A percentile compares a stretch with the other conserved stretches of the same genome.
Evolutionary conservation across 2,888 invertebrate species (phyloP).

Genomic region (Boloria selene): DNA sequence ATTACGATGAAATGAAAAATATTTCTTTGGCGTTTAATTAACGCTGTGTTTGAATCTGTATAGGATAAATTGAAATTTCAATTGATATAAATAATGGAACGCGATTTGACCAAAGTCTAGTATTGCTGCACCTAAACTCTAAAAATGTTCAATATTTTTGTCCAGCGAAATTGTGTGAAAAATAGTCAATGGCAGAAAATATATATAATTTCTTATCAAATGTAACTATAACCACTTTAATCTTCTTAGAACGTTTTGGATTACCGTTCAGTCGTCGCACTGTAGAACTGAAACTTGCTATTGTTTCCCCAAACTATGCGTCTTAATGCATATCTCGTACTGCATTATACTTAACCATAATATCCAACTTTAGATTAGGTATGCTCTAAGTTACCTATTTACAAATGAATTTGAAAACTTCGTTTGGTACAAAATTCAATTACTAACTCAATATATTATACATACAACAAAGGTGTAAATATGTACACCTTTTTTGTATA

Average conservation of each 20-base stretch:
- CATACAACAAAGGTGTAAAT: no score
- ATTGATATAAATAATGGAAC: no score
- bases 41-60: not conserved
- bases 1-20: not conserved
- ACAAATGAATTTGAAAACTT: conserved; percentile 6
- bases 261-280: conserved; percentile 33
- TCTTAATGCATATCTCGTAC: conserved; percentile 54
- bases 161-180: no score
- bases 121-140: no score
- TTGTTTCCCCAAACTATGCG: conserved; percentile 58
- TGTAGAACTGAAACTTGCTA: conserved; percentile 61
- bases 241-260: conserved; percentile 48
- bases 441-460: no score
- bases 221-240: conserved; percentile 22
- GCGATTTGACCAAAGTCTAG: no score
- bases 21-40: conserved; percentile 1
- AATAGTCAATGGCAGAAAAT: no score
- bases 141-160: no score
- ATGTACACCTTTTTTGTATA: no score
- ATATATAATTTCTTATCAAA: no score
- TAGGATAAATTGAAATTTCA: no score
- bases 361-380: conserved; percentile 58
- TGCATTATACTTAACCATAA: conserved; percentile 55
- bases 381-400: conserved; percentile 28
- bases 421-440: not conserved